Evolutionary conservation across 2,888 invertebrate species (phyloP), one percentile per base, ranked within the genome.

Genomic region (Drosophila limbata): DNA sequence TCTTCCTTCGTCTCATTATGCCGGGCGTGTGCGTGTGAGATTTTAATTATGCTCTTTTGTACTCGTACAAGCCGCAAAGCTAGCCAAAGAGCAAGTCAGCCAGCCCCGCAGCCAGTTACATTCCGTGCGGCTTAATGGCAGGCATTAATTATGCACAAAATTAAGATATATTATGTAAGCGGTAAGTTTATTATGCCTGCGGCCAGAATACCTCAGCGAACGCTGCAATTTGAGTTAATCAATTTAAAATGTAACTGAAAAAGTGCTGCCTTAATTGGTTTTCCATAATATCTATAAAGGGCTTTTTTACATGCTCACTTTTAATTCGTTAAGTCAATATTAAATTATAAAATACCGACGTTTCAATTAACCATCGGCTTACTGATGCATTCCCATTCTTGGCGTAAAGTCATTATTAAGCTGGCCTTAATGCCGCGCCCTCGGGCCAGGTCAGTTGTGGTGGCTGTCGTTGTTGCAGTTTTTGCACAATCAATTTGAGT

Each of bases 71-170:
- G 73, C 59, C 73, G 56, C 50, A 55, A 70, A 67, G 76, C 69
- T 77, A 56, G 45, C 60, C 66, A 53, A 70, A 60, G 62, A 69
- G 57, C 40, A 60, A 50, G 37, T 35, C 8, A 39, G 40, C 40
- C 48, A 61, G 50, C 10, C 45, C 60, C n/a, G 6, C 31, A 19
- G 40, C 35, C 25, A 37, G 33, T 35, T 35, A n/a, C 48, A 47
- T 48, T 35, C 13, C 57, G 70, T 65, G 51, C 50, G 64, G 69
- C 79, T 75, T 79, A 85, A 85, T 85, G 75, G 84, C 70, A 52
- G 63, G 25, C 79, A 85, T 83, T 81, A 88, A 85, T 85, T 88
- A 83, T 79, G 75, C 68, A 67, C 67, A 73, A 68, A 77, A 88
- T 83, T 73, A 77, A 84, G 79, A 83, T 87, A 79, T 72, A 83